Conservation (phyloP, 2,797 vertebrate species). For the Florisuga fusca region DNA sequence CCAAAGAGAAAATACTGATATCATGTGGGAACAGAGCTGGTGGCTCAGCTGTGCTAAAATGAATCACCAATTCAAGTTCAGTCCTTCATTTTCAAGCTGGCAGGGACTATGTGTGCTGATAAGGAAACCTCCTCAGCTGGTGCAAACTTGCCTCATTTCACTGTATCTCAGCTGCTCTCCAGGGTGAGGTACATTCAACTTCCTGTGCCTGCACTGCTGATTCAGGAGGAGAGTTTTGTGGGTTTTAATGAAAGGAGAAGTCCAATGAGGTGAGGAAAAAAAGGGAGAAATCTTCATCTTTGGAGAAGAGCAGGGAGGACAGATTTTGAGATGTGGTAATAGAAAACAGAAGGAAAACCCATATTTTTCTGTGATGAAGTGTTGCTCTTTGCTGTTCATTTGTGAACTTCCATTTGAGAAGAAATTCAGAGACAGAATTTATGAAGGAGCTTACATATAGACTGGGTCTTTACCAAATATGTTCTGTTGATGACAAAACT, state of each 20-base stretch:
- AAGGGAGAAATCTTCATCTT: neutral
- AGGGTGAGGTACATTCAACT: neutral
- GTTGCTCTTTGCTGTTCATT: neutral
- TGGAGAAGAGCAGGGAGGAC: neutral
- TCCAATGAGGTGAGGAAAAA: neutral
- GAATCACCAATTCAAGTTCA: neutral
- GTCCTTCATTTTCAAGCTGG: neutral
- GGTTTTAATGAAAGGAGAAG: neutral
- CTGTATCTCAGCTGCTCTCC: neutral
- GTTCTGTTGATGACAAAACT: neutral
- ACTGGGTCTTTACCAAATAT: neutral
- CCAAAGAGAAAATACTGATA: neutral
- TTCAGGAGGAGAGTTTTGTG: neutral
- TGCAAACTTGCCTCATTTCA: neutral
- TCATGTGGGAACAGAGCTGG: neutral
- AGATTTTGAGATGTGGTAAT: neutral
- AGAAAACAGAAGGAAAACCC: neutral
- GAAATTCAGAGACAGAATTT: neutral
- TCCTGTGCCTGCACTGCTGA: neutral
- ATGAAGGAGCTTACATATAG: neutral
- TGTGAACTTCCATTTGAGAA: neutral
- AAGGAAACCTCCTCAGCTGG: neutral
- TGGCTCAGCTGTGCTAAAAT: conserved; percentile 8
- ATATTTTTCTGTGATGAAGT: neutral
- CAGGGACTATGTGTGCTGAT: neutral